These are phyloP conservation scores for Listrodromus nycthemerus DNA, from an alignment of 2,888 invertebrate species.

Conservation along the genomic window DNA sequence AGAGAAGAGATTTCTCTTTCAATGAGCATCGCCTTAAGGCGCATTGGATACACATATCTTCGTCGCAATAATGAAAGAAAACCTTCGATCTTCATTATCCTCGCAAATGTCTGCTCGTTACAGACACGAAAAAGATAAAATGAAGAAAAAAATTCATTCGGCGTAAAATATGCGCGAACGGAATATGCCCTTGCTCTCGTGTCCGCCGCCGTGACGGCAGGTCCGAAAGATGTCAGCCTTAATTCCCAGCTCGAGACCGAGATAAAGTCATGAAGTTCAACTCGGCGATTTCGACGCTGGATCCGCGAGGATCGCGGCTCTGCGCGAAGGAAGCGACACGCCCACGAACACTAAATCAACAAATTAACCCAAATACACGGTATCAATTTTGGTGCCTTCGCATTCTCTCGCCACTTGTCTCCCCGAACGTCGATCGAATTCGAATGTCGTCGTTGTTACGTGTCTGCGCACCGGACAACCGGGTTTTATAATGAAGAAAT, in stretches of 20 bases:
- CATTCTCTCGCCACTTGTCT: not conserved
- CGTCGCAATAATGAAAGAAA: not conserved
- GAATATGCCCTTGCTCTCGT: too few relatives aligned
- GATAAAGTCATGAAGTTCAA: not conserved
- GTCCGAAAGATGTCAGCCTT: not conserved
- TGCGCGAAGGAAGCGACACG: not conserved
- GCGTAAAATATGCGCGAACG: too few relatives aligned
- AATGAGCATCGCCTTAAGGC: not conserved
- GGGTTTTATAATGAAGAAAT: not conserved
- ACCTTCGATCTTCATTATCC: not conserved
- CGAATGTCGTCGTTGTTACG: not conserved
- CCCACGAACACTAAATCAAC: not conserved
- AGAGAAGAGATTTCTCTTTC: not conserved
- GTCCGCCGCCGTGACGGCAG: too few relatives aligned
- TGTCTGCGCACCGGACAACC: not conserved
- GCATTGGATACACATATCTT: not conserved
- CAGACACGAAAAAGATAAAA: too few relatives aligned
- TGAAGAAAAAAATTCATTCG: too few relatives aligned
- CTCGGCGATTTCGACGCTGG: not conserved
- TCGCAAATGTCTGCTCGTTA: not conserved
- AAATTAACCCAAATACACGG: conserved; percentile 5
- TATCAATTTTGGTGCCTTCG: not conserved
- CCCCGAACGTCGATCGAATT: conserved; percentile 7
- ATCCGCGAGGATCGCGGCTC: not conserved
- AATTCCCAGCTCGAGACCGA: not conserved